Evolutionary conservation across 2,888 invertebrate species (phyloP), one percentile per base, ranked within the genome.

Genomic region (Xestia sexstrigata): DNA sequence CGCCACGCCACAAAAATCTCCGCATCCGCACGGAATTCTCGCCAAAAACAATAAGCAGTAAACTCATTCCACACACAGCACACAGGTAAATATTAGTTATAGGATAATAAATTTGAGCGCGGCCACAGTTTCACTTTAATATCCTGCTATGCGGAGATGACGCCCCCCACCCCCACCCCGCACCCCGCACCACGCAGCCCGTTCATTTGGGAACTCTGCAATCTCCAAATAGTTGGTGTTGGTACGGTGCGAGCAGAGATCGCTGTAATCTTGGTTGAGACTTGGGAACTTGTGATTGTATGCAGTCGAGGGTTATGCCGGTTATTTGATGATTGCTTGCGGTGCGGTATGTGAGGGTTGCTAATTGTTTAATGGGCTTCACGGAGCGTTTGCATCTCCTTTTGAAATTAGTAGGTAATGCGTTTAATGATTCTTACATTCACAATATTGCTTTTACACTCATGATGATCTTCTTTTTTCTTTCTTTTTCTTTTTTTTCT

Each of bases 1-100:
- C 85, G 67, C 70, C 49, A 76, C 69, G 49, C 60, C 68, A 70
- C 72, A 80, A 79, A 79, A 85, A 77, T 74, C 72, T 68, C 78
- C 70, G 73, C 73, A 84, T 78, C 42, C 55, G 39, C 66, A 68
- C 45, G 62, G 70, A 83, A 72, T 62, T 71, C 81, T 63, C 76
- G 65, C 78, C 71, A 79, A 83, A 86, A 85, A 87, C 83, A 87
- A 83, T 80, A 79, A 82, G 73, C 87, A 76, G 72, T 82, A 76
- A 79, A 84, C 67, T 74, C 82, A 82, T 82, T 79, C 60, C 83
- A 69, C 81, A 78, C 85, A 85, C 83, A 87, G 78, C 85, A 85
- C 83, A 87, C 90, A 92, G 90, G 92, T 92, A 91, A 93, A 92
- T 90, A 92, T 91, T 90, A 91, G 90, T 90, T 89, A 90, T 84